Conservation (phyloP, 2,113 vertebrate genomes). For the Erpornis zantholeuca region DNA sequence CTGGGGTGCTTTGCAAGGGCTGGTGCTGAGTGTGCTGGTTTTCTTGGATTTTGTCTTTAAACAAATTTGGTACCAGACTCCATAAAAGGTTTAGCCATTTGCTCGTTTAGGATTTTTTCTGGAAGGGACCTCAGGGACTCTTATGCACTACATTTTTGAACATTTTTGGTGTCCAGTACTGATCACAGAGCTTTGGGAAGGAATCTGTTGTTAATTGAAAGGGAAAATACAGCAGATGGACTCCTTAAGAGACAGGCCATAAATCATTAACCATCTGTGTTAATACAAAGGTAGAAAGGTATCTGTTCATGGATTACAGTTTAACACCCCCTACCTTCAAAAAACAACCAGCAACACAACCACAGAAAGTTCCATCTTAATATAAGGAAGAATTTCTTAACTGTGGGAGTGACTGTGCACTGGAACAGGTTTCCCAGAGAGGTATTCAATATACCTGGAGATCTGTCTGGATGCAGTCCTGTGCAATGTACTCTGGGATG, state of each 20-base stretch:
- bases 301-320: background rate
- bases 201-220: background rate
- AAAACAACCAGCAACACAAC: background rate
- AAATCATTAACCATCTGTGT: background rate
- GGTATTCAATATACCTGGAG: background rate
- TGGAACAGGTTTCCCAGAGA: background rate
- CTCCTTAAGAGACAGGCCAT: background rate
- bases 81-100: background rate
- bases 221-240: background rate
- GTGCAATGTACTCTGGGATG: background rate
- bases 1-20: background rate
- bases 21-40: background rate
- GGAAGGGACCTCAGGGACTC: background rate
- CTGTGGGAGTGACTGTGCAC: background rate
- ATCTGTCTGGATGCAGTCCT: background rate
- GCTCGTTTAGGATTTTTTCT: background rate
- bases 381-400: background rate
- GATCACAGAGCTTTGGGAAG: background rate
- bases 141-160: background rate
- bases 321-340: background rate
- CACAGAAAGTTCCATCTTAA: background rate
- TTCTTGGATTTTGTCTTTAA: background rate
- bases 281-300: background rate
- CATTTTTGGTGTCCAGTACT: background rate
- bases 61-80: background rate